Evolutionary conservation across 2,797 vertebrate genomes (phyloP), one percentile per base, ranked within the genome.

Genomic region (Amblyopsis hoosieri): DNA sequence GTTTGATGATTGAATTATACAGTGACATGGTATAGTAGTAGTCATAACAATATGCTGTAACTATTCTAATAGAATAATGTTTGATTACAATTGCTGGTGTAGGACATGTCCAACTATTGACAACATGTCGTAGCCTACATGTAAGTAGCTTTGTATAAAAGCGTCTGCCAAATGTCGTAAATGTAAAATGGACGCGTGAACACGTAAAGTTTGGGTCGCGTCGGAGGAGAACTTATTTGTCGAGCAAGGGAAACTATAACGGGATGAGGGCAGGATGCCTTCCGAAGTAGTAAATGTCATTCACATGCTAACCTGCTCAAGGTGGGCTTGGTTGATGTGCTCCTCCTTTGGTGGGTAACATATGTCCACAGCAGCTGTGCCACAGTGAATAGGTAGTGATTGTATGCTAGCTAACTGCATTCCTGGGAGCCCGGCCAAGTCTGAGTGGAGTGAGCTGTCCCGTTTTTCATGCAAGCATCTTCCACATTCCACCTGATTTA

Each of bases 311-410:
- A 92, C 91, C 90, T 90, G 88, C 81, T 89, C 86, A 91, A 91
- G 90, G 89, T 90, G 87, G 84, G 89, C 80, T 77, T 80, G 87
- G 83, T 89, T 90, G 91, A 93, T 88, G 88, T 90, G 81, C 83
- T 87, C 85, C 82, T 91, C 82, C 87, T 91, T 89, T 84, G 81
- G 86, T 87, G 89, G 86, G 78, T 87, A 90, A 87, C 90, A 93
- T 92, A 93, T 92, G 91, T 90, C 90, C 89, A 85, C 86, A 86
- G 88, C 93, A 93, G 91, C 92, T 92, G 92, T 90, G 91, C 87
- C 89, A 89, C 79, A 79, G 75, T 89, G 84, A 90, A 86, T 89
- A 91, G 88, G 81, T 85, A 78, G 86, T 89, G 87, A 91, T 90
- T 91, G 89, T 89, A 84, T 60, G 80, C 86, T 79, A 78, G 78